phyloP scores from a whole-genome alignment of 2,888 invertebrate genomes.

The Andrena bucephala region DNA sequence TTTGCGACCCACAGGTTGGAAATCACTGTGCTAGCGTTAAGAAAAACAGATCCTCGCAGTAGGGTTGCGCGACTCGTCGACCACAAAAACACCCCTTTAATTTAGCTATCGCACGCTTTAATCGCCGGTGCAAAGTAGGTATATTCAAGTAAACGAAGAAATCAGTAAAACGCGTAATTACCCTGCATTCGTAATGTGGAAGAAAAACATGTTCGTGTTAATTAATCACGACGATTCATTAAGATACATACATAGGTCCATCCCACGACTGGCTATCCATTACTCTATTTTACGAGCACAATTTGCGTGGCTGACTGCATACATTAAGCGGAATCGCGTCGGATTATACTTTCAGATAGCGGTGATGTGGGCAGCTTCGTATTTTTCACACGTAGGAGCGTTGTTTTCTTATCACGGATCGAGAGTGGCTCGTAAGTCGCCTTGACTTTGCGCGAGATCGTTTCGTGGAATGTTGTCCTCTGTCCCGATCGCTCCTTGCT shows the following conservation, averaged over 20 bases:
- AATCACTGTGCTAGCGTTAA: too few relatives aligned
- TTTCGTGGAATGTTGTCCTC: conserved; percentile 31
- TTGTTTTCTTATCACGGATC: conserved; percentile 45
- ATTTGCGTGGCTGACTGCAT: conserved; percentile 11
- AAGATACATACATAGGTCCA: conserved; percentile 4
- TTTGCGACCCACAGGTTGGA: too few relatives aligned
- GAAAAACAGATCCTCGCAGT: too few relatives aligned
- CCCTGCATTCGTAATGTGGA: not conserved
- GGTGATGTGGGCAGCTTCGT: not conserved
- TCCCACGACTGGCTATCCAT: not conserved
- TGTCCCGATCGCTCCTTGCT: conserved; percentile 9
- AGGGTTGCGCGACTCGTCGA: too few relatives aligned
- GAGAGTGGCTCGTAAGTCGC: conserved; percentile 42
- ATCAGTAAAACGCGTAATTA: not conserved
- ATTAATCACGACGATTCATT: conserved; percentile 35
- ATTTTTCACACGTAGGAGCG: conserved; percentile 54
- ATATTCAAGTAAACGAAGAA: not conserved
- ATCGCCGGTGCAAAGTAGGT: not conserved
- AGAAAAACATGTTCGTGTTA: conserved; percentile 12
- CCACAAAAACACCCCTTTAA: too few relatives aligned
- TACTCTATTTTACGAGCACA: conserved; percentile 21
- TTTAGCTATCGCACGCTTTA: not conserved
- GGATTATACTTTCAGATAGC: conserved; percentile 60
- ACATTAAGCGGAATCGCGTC: conserved; percentile 15
- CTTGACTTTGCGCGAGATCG: conserved; percentile 36